Percentiles rank a stretch among this genome's conserved stretches.
Conservation (phyloP, 2,797 vertebrate genomes). For the Taeniopygia guttata region DNA sequence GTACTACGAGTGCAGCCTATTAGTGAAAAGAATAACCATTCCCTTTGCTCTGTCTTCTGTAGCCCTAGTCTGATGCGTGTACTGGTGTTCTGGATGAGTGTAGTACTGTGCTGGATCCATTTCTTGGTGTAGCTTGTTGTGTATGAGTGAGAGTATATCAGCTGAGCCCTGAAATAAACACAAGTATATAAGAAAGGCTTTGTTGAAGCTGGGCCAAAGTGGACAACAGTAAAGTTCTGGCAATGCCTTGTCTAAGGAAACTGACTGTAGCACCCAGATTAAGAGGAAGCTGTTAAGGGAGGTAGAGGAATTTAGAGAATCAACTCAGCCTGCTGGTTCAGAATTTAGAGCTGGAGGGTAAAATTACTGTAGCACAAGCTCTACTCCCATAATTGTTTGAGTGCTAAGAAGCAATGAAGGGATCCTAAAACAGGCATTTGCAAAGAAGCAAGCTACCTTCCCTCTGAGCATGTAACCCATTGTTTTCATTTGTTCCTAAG, state of each 20-base stretch:
- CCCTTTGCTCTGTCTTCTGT: neutral
- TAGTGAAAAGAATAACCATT: neutral
- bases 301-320: neutral
- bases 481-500: neutral
- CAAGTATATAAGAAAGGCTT: neutral
- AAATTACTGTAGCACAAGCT: neutral
- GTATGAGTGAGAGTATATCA: neutral
- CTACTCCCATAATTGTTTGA: neutral
- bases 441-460: neutral
- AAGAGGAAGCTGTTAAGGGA: neutral
- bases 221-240: neutral
- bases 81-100: neutral
- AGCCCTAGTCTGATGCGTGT: fast-evolving
- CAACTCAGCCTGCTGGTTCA: neutral
- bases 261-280: neutral
- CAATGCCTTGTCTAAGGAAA: neutral
- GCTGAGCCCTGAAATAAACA: neutral
- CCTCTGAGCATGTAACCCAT: neutral
- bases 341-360: neutral
- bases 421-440: neutral
- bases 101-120: neutral
- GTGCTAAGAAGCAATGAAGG: neutral
- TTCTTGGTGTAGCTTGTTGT: neutral
- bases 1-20: neutral
- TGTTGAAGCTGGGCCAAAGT: neutral